These are phyloP conservation scores for Scolanthus callimorphus DNA, from an alignment of 92 coral and sea anemone genomes.

Conservation along the genomic window DNA sequence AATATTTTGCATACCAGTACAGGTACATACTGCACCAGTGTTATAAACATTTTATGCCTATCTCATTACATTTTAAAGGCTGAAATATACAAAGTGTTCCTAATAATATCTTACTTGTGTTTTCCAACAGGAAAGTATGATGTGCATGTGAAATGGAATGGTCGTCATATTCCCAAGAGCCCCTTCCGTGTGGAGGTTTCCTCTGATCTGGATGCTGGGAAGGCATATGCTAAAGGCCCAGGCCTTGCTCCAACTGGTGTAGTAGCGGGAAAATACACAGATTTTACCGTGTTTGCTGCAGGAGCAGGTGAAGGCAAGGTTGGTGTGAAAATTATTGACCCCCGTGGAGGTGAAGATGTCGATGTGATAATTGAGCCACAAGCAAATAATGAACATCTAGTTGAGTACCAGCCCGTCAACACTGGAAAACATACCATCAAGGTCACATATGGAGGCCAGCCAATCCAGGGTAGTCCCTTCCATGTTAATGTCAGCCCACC, in stretches of 20 bases:
- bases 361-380: constrained; percentile 91
- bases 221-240: constrained; percentile 97
- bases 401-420: constrained; percentile 88
- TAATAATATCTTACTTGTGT: no score
- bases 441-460: constrained; percentile 89
- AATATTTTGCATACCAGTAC: no score
- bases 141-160: constrained; percentile 95
- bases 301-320: constrained; percentile 99
- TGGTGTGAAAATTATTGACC: constrained; percentile 91
- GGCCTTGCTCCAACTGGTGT: constrained; percentile 88
- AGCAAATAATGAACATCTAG: constrained; percentile 79
- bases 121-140: constrained; percentile 76
- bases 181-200: constrained; percentile 93
- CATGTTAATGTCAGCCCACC: constrained; percentile 96
- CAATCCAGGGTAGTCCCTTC: constrained; percentile 87
- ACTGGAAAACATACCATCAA: constrained; percentile 98
- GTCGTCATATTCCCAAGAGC: constrained; percentile 98
- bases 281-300: constrained; percentile 86
- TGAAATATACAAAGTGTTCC: no score
- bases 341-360: constrained; percentile 97
- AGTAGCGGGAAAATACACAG: constrained; percentile 92
- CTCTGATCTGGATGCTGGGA: constrained; percentile 89
- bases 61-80: no score
- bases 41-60: no score
- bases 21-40: no score